These are phyloP conservation scores for Calyptomena viridis DNA, from an alignment of 2,113 vertebrate species.

Conservation along the genomic window DNA sequence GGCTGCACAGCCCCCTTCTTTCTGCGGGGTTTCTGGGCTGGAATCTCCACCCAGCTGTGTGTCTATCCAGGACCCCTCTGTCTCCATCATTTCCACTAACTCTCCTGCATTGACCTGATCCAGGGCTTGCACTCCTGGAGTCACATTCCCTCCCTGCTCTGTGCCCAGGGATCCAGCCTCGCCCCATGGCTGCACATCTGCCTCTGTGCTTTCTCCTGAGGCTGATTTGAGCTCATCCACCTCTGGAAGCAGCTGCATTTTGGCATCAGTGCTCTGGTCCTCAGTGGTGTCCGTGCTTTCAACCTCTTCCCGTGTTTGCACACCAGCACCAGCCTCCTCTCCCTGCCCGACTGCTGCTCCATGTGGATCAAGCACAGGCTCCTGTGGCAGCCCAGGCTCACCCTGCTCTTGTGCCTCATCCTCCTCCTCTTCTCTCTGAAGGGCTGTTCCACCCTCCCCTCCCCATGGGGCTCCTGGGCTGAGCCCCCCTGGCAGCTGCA, in stretches of 20 bases:
- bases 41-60: fast-evolving
- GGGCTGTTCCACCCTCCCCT: fast-evolving
- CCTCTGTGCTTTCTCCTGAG: neutral
- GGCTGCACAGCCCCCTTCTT: no score
- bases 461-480: fast-evolving
- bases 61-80: neutral
- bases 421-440: neutral
- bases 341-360: no score
- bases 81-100: neutral
- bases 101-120: fast-evolving
- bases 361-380: neutral
- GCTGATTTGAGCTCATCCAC: fast-evolving
- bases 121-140: neutral
- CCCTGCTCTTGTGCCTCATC: neutral
- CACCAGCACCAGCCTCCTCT: neutral
- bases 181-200: neutral
- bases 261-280: neutral
- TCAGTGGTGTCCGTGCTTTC: neutral
- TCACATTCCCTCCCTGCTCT: neutral
- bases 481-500: fast-evolving
- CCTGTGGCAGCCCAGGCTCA: fast-evolving
- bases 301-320: neutral
- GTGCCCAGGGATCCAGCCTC: fast-evolving
- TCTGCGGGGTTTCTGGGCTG: fast-evolving
- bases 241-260: neutral